phyloP scores from a whole-genome alignment of 2,113 vertebrate species.

The Glaucidium brasilianum region DNA sequence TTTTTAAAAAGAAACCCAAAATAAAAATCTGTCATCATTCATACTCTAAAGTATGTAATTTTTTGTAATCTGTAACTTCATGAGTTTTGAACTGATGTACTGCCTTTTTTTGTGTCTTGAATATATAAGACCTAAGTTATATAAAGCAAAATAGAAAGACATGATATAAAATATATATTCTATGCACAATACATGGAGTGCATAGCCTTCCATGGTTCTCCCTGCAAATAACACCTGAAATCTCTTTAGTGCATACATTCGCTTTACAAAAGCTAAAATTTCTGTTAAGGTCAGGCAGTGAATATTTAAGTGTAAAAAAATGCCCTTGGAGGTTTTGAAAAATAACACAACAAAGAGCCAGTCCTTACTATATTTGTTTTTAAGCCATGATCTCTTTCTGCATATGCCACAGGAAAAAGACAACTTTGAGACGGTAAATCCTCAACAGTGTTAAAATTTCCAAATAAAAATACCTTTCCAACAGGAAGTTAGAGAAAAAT shows the following conservation, averaged over 20 bases:
- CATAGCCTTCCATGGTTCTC: not conserved
- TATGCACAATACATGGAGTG: not conserved
- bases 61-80: constrained; percentile 21
- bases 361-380: not conserved
- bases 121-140: not conserved
- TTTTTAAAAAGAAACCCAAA: constrained; percentile 61
- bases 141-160: not conserved
- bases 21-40: constrained; percentile 64
- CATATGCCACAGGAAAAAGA: not conserved
- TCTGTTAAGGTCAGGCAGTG: not conserved
- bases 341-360: not conserved
- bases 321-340: constrained; percentile 1
- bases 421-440: not conserved
- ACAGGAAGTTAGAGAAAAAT: not conserved
- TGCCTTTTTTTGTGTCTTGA: not conserved
- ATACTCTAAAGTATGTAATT: constrained; percentile 38
- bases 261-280: not conserved
- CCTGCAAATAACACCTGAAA: not conserved
- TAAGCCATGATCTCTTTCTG: not conserved
- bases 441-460: not conserved
- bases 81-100: constrained; percentile 51
- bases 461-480: not conserved
- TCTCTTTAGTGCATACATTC: not conserved
- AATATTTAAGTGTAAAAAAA: constrained; percentile 31
- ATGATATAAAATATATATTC: not conserved